A percentile compares a stretch with the other conserved stretches of the same genome.
These are phyloP conservation scores for Himalopsyche tibetana DNA, from an alignment of 2,888 invertebrate species.

Conservation along the genomic window DNA sequence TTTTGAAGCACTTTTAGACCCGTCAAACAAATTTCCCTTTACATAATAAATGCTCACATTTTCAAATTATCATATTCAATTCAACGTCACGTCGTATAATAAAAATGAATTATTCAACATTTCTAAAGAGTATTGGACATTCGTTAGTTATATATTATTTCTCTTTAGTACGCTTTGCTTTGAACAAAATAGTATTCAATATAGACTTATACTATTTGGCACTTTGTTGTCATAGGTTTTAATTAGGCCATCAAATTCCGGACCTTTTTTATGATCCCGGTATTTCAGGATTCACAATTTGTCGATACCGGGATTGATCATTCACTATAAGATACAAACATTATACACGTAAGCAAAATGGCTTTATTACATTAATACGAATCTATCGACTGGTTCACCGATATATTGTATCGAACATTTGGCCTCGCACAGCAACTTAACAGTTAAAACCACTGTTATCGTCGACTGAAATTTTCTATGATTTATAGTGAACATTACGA, in stretches of 20 bases:
- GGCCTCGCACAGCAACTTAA: background rate
- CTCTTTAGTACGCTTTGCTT: too few species aligned
- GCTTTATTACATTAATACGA: background rate
- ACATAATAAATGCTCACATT: background rate
- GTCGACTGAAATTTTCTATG: slow-evolving; percentile 44
- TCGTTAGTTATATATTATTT: too few species aligned
- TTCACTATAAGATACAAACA: too few species aligned
- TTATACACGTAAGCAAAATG: too few species aligned
- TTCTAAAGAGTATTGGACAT: too few species aligned
- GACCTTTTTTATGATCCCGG: too few species aligned
- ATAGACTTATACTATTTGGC: too few species aligned
- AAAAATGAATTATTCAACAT: background rate
- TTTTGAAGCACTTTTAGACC: background rate
- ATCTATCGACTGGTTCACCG: background rate
- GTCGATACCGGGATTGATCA: too few species aligned
- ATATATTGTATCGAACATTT: background rate
- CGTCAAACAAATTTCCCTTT: background rate
- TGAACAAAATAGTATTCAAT: too few species aligned
- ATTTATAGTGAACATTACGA: slow-evolving; percentile 48
- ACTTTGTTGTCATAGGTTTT: too few species aligned
- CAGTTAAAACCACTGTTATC: slow-evolving; percentile 29
- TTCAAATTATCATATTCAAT: background rate
- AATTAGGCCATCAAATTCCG: too few species aligned
- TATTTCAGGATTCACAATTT: too few species aligned
- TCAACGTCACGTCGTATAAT: background rate